These are phyloP conservation scores for Chlorodrepanis virens DNA, from an alignment of 2,113 vertebrate species.

Conservation along the genomic window DNA sequence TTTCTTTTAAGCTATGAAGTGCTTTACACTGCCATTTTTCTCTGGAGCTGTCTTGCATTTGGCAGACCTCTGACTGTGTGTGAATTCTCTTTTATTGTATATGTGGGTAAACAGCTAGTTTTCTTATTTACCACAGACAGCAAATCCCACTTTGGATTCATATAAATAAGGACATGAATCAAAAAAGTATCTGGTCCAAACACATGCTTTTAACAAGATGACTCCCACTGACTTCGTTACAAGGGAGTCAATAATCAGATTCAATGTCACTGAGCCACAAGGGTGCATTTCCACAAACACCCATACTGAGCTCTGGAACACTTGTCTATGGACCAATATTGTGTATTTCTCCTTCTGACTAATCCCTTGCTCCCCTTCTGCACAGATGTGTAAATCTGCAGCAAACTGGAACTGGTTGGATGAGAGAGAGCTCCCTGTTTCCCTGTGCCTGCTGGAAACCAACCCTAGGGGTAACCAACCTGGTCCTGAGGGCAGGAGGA, in stretches of 20 bases:
- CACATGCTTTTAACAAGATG: neutral
- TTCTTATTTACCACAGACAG: neutral
- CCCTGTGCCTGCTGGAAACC: neutral
- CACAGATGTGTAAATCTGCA: neutral
- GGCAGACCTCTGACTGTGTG: neutral
- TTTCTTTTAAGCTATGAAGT: constrained; percentile 36
- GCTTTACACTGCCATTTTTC: constrained; percentile 45
- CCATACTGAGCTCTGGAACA: neutral
- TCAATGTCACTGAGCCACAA: neutral
- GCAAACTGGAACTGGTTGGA: neutral
- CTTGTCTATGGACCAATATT: neutral
- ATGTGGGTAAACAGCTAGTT: neutral
- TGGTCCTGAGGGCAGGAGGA: neutral
- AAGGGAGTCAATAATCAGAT: neutral
- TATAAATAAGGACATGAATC: neutral
- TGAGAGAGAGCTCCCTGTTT: neutral
- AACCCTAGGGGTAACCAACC: neutral
- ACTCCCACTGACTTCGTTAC: neutral
- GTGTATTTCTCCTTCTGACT: neutral
- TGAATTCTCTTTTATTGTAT: constrained; percentile 22
- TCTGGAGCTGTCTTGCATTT: constrained; percentile 25
- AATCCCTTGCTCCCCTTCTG: neutral
- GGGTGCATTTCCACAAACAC: neutral
- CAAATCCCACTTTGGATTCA: neutral
- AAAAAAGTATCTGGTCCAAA: neutral